phyloP scores from a whole-genome alignment of 2,888 invertebrate species.

The Rhagophthalmus giganteus region DNA sequence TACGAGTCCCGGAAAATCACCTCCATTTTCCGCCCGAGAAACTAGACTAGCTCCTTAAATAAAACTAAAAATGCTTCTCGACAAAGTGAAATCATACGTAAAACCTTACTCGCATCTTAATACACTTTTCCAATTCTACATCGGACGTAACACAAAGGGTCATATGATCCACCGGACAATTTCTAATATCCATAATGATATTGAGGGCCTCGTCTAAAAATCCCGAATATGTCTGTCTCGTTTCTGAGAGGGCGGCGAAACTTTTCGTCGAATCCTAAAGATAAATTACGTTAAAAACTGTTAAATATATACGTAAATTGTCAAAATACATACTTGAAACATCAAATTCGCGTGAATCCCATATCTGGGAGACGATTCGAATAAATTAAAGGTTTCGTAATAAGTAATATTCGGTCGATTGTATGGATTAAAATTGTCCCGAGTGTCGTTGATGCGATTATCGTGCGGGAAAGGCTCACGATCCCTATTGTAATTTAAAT shows the following conservation, averaged over 20 bases:
- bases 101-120: slow-evolving; percentile 78
- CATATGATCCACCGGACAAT: slow-evolving; percentile 84
- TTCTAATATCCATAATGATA: slow-evolving; percentile 72
- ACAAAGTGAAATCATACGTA: too few relatives aligned
- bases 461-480: slow-evolving; percentile 8
- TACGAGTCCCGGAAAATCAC: too few relatives aligned
- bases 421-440: slow-evolving; percentile 5
- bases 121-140: slow-evolving; percentile 86
- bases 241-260: slow-evolving; percentile 68
- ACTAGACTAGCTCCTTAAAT: too few relatives aligned
- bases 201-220: slow-evolving; percentile 71
- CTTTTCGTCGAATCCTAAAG: slow-evolving; percentile 76
- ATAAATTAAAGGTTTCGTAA: slow-evolving; percentile 70
- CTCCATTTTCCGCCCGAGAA: too few relatives aligned
- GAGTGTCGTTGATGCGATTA: slow-evolving; percentile 25
- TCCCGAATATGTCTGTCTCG: slow-evolving; percentile 74
- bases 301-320: slow-evolving; percentile 46
- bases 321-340: slow-evolving; percentile 66
- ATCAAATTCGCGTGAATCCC: slow-evolving; percentile 73
- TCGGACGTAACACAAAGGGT: slow-evolving; percentile 90
- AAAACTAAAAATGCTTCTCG: too few relatives aligned
- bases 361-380: slow-evolving; percentile 71
- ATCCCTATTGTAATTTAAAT: slow-evolving; percentile 31
- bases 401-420: slow-evolving; percentile 43
- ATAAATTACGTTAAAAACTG: too few relatives aligned